A percentile compares a stretch with the other conserved stretches of the same genome.
Evolutionary conservation across 2,113 vertebrate species (phyloP).

Genomic region (Boleophthalmus pectinirostris): DNA sequence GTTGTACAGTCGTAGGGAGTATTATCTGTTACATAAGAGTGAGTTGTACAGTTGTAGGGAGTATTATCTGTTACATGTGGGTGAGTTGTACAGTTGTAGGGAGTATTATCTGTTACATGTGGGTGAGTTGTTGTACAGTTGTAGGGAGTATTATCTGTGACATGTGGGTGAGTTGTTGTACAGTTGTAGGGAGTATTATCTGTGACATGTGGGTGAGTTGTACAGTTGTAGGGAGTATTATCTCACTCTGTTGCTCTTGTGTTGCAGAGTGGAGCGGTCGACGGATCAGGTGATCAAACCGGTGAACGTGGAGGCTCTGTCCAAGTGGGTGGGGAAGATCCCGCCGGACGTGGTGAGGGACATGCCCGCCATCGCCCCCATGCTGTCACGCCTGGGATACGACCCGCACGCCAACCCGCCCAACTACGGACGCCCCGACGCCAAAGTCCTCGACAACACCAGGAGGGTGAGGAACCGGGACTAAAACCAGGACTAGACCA

Average conservation of each 20-base stretch:
- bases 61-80: no score
- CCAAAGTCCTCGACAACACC: slow-evolving; percentile 93
- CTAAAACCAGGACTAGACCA: neutral
- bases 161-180: no score
- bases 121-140: no score
- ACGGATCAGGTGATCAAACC: slow-evolving; percentile 98
- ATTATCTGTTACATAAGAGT: no score
- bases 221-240: no score
- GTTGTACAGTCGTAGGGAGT: no score
- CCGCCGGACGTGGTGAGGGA: slow-evolving; percentile 90
- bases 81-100: no score
- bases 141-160: no score
- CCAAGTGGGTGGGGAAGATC: slow-evolving; percentile 98
- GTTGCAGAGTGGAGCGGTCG: slow-evolving; percentile 90
- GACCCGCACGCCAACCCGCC: slow-evolving; percentile 95
- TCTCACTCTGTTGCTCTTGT: neutral
- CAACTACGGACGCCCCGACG: slow-evolving; percentile 92
- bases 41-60: no score
- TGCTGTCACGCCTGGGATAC: slow-evolving; percentile 93
- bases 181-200: no score
- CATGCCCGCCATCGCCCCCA: slow-evolving; percentile 92
- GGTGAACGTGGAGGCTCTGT: slow-evolving; percentile 92
- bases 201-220: no score
- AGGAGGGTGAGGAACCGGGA: slow-evolving; percentile 84
- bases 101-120: no score